Evolutionary conservation across 1,140 invertebrate species (phyloP).

Genomic region (Littorina saxatilis): DNA sequence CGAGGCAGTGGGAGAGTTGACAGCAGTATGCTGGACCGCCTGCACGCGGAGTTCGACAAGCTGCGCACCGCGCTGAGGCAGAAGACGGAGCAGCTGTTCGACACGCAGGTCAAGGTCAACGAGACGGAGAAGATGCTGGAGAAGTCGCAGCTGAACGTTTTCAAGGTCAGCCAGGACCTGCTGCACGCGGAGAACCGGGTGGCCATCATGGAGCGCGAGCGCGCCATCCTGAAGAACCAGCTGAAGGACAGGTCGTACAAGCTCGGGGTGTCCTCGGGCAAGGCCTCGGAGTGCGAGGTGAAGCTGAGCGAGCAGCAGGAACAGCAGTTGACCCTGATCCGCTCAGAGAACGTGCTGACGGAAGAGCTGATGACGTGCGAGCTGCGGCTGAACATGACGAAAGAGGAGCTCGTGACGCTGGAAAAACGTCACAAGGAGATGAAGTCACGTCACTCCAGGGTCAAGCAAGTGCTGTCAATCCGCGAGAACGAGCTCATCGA

Average conservation of each 20-base stretch:
- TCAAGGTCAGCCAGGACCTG: constrained; percentile 54
- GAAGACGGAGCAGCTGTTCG: constrained; percentile 49
- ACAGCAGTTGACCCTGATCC: constrained; percentile 52
- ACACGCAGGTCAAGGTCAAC: constrained; percentile 55
- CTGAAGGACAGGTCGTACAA: constrained; percentile 56
- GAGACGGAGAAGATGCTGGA: constrained; percentile 46
- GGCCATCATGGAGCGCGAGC: constrained; percentile 50
- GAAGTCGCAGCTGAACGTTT: constrained; percentile 52
- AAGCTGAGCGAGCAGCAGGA: constrained; percentile 49
- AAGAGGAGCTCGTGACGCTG: constrained; percentile 28
- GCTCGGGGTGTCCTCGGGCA: constrained; percentile 40
- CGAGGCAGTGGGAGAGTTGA: background rate
- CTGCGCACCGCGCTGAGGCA: constrained; percentile 47
- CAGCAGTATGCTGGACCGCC: constrained; percentile 30
- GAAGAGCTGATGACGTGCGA: constrained; percentile 56
- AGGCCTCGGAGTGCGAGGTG: constrained; percentile 44
- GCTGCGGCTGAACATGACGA: constrained; percentile 48
- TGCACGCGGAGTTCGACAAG: constrained; percentile 56
- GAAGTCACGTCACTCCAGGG: constrained; percentile 35
- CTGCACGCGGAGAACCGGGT: constrained; percentile 58
- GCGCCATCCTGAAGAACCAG: constrained; percentile 60
- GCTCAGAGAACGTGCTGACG: constrained; percentile 59
- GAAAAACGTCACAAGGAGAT: constrained; percentile 45
- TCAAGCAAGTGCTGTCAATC: constrained; percentile 43
- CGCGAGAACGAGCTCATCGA: constrained; percentile 59